Base-by-base conservation (phyloP, 1,140 invertebrate species). In the Bombus polaris region DNA sequence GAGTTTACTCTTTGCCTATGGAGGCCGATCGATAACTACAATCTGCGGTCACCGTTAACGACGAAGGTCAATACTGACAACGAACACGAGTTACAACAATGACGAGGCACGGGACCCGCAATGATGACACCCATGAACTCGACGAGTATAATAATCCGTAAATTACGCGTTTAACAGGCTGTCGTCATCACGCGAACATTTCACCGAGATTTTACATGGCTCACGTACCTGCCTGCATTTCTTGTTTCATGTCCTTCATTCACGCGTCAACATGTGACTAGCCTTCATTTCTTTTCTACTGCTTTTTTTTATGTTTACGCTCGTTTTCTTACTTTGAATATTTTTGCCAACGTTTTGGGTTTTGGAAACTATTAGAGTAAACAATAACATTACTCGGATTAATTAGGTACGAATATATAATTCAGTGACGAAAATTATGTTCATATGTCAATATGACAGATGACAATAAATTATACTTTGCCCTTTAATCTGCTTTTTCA, bases 91-190 rank as follows among this genome's bases (percentile, higher is more conserved):
- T 47, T 35, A 57, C 62, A 59, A 85, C 71, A 72, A 85, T 70
- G 84, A 81, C 71, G 78, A 44, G 37, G 22, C 47, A 37, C 35
- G 10, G 71, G 62, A 18, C 44, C 84, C 79, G 44, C 84, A 85
- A 81, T 80, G 88, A 87, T 85, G 88, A 89, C 87, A 75, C 81
- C 66, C 83, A 87, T 89, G 85, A 83, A 85, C 76, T 80, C 68
- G 32, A 66, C 75, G 59, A 22, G 47, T 83, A 80, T 78, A 89
- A 89, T 89, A 80, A 84, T 77, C 74, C 83, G 73, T 76, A 86
- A 89, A 77, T 77, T 81, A 88, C 68, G 68, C 79, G 79, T 66
- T 85, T 74, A 74, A 73, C 79, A 57, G 59, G 75, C n/a, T 59
- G 72, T 76, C 85, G 81, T 80, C 73, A 57, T 62, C 72, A 44